Base-by-base conservation (phyloP, 2,888 invertebrate species). In the Andrena flavipes region DNA sequence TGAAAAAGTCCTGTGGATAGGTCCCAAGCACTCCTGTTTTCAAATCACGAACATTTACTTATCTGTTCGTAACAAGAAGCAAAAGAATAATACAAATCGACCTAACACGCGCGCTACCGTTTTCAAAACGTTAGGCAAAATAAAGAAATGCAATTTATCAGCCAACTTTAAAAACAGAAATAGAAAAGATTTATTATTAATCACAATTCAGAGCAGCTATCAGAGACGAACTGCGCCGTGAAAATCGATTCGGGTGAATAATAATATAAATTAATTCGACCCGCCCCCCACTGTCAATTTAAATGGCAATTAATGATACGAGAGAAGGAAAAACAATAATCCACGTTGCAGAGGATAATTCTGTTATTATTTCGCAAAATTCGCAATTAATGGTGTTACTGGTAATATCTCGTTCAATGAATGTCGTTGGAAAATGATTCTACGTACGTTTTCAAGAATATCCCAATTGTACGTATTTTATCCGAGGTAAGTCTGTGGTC, bases 401-500 rank as follows among this genome's bases (percentile, higher is more conserved):
- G 8, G 20, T 8, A 8, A 6, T 20, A 3, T 56, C 23, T 56
- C 8, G 3, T n/a, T 16, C 4, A 10, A 2, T 60, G 2, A 62
- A 29, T 60, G n/a, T 4, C 26, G 29, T 59, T 20, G 26, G 16
- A 60, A 16, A 0, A 4, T 1, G 26, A 8, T 8, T 29, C 20
- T 65, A 65, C 65, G 42, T 79, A 71, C 51, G 26, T 29, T 26
- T 20, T n/a, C 16, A n/a, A 35, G 54, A 54, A 29, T n/a, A 20
- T 56, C 35, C 7, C 3, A 49, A 67, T 4, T 49, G 20, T 33
- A 30, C 20, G 10, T 26, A 35, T 6, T 16, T 20, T 23, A 20
- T 5, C 8, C 10, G 2, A 30, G 10, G 16, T 51, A 69, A 16
- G 4, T 33, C 35, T 67, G 62, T 48, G 8, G 54, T 23, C 26